These are phyloP conservation scores for Microctenopoma steveboyesi DNA, from an alignment of 2,797 vertebrate genomes.

Conservation along the genomic window DNA sequence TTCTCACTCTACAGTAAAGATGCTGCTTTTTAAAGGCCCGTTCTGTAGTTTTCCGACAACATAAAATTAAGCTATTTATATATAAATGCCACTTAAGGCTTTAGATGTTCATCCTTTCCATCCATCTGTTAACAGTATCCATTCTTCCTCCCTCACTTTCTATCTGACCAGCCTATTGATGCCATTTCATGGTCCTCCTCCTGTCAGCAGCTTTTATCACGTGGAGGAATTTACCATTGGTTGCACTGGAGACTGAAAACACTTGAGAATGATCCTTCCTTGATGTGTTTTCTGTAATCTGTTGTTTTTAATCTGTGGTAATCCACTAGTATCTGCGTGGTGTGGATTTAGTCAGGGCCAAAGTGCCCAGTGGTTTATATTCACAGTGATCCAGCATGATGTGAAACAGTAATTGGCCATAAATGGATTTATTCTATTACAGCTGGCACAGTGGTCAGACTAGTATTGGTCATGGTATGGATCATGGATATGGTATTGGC, in stretches of 20 bases:
- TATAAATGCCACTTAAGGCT: not conserved
- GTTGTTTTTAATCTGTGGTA: constrained; percentile 65
- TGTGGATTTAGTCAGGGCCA: constrained; percentile 14
- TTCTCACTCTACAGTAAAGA: not conserved
- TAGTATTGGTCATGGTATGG: constrained; percentile 41
- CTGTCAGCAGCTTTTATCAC: not conserved
- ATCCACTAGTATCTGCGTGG: constrained; percentile 51
- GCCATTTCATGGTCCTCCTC: not conserved
- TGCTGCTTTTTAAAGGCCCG: constrained; percentile 1
- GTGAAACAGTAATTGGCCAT: constrained; percentile 54
- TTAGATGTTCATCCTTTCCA: not conserved
- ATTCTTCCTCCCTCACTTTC: not conserved
- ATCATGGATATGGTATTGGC: not conserved
- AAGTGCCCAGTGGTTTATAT: constrained; percentile 51
- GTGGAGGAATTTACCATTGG: not conserved
- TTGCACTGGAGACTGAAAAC: constrained; percentile 7
- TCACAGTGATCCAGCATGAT: constrained; percentile 35
- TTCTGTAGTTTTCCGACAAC: not conserved
- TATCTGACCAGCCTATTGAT: not conserved
- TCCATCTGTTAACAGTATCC: not conserved
- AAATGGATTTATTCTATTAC: constrained; percentile 65
- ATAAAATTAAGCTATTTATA: not conserved
- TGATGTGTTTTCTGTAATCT: constrained; percentile 28
- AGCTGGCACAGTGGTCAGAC: constrained; percentile 42
- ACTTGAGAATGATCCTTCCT: constrained; percentile 9